A percentile compares a stretch with the other conserved stretches of the same genome.
Evolutionary conservation across 2,113 vertebrate genomes (phyloP).

Genomic region (Numenius arquata): DNA sequence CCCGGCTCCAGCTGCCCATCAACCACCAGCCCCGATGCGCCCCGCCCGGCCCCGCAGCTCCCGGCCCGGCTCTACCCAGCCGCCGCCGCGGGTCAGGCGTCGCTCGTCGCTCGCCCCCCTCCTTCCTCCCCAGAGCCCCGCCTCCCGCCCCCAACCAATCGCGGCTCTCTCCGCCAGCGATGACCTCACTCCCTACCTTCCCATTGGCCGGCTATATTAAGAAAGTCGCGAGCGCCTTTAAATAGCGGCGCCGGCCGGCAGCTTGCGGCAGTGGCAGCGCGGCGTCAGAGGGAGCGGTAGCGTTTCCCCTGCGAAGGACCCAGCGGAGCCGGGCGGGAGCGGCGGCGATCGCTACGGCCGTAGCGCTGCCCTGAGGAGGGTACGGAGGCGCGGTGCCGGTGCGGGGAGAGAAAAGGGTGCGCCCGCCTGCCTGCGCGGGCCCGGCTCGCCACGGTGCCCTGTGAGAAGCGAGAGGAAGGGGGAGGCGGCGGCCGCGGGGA

Average conservation of each 20-base stretch:
- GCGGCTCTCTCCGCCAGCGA: constrained; percentile 42
- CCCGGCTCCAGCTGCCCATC: too few species aligned
- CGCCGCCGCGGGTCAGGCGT: not conserved
- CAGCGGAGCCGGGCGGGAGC: not conserved
- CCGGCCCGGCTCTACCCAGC: not conserved
- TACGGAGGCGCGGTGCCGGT: not conserved
- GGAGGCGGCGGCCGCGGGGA: constrained; percentile 33
- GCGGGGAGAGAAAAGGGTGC: not conserved
- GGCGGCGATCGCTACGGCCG: not conserved
- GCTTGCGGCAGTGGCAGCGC: not conserved
- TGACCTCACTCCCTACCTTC: constrained; percentile 81
- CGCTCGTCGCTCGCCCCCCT: not conserved
- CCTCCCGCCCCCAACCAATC: constrained; percentile 71
- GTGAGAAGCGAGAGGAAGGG: constrained; percentile 25
- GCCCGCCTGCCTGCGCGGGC: constrained; percentile 38
- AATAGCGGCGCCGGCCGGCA: constrained; percentile 70
- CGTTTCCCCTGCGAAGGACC: fast-evolving
- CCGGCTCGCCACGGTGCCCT: constrained; percentile 56
- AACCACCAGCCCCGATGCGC: too few species aligned
- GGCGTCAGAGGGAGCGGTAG: fast-evolving
- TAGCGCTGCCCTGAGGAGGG: not conserved
- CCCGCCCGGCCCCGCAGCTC: not conserved
- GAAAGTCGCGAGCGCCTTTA: constrained; percentile 85
- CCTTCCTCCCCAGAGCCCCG: not conserved
- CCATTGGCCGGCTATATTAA: constrained; percentile 96